Conservation (phyloP, 2,113 vertebrate species). For the Galemys pyrenaicus region DNA sequence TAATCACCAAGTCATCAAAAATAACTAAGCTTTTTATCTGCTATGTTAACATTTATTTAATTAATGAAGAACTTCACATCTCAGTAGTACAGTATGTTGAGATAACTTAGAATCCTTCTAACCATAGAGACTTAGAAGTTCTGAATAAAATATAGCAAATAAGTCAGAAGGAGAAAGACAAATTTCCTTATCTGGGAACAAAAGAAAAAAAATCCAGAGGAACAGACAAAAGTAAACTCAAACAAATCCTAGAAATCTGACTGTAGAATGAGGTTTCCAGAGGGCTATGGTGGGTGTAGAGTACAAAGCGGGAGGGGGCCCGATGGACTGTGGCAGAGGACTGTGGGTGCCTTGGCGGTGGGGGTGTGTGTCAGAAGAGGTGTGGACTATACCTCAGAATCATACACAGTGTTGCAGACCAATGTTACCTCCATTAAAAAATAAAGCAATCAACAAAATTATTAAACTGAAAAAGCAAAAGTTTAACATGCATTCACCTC, state of each 20-base stretch:
- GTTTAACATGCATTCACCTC: not conserved
- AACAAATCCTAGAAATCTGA: too few species aligned
- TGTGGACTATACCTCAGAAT: too few species aligned
- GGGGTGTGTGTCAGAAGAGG: too few species aligned
- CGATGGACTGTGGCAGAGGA: too few species aligned
- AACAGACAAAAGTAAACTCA: not conserved
- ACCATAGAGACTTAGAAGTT: constrained; percentile 38
- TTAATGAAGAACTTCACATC: constrained; percentile 7
- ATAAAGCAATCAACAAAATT: too few species aligned
- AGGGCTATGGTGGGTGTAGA: too few species aligned
- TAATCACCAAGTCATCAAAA: not conserved
- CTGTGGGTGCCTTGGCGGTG: too few species aligned
- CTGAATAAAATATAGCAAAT: constrained; percentile 7
- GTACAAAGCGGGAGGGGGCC: too few species aligned
- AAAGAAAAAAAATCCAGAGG: not conserved
- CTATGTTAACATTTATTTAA: not conserved
- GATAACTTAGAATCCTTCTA: constrained; percentile 8
- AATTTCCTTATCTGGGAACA: too few species aligned
- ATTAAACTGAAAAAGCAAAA: not conserved
- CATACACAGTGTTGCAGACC: too few species aligned
- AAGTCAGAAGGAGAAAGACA: not conserved
- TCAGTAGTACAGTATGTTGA: not conserved
- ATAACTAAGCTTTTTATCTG: constrained; percentile 36
- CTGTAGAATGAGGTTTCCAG: too few species aligned
- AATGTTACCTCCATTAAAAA: too few species aligned